phyloP scores from a whole-genome alignment of 2,797 vertebrate species.

The Onychomys leucogaster region DNA sequence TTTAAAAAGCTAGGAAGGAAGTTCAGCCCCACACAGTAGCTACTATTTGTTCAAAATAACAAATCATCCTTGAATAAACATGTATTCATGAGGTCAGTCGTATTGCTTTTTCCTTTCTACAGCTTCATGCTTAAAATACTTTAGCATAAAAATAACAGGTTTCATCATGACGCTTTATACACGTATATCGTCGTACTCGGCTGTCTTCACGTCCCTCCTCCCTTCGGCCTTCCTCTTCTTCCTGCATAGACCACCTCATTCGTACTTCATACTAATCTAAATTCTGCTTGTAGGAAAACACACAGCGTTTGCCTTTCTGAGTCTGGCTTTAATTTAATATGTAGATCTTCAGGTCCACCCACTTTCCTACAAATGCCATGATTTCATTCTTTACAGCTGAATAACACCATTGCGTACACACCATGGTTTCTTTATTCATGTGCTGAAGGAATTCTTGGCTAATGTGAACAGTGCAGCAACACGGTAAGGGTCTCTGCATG shows the following conservation, averaged over 20 bases:
- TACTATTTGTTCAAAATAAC: slow-evolving; percentile 41
- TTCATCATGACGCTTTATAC: not conserved
- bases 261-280: not conserved
- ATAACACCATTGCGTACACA: not conserved
- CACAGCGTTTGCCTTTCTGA: not conserved
- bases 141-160: not conserved
- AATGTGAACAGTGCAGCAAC: too few species aligned
- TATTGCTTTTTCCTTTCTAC: not conserved
- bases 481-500: too few species aligned
- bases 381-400: not conserved
- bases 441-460: not conserved
- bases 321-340: not conserved
- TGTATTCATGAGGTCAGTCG: not conserved
- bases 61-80: slow-evolving; percentile 50
- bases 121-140: not conserved
- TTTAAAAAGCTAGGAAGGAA: slow-evolving; percentile 47
- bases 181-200: not conserved
- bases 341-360: not conserved
- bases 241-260: not conserved
- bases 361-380: not conserved
- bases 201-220: too few species aligned
- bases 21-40: not conserved
- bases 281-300: not conserved
- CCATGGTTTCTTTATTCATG: not conserved
- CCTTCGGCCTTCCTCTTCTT: not conserved